A percentile compares a stretch with the other conserved stretches of the same genome.
phyloP scores from a whole-genome alignment of 2,113 vertebrate species.

The Brachionichthys hirsutus region DNA sequence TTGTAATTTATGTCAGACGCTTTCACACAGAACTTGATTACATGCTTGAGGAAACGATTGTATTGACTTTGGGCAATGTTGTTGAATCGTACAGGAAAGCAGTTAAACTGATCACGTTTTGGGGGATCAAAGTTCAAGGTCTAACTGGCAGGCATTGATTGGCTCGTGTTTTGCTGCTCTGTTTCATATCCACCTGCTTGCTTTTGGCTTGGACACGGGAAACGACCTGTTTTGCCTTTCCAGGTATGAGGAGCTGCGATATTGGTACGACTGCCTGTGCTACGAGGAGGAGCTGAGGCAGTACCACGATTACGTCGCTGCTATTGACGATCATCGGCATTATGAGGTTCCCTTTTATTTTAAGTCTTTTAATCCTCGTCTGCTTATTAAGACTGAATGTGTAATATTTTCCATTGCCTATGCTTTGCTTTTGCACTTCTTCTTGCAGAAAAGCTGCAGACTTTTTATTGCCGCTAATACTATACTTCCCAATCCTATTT shows the following conservation, averaged over 20 bases:
- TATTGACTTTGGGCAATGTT: too few species aligned
- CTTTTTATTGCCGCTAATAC: background rate
- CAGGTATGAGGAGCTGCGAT: constrained; percentile 81
- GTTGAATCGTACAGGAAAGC: too few species aligned
- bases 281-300: constrained; percentile 78
- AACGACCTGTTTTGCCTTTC: background rate
- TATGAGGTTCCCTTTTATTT: constrained; percentile 48
- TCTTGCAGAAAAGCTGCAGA: background rate
- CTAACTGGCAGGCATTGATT: too few species aligned
- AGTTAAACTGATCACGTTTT: too few species aligned
- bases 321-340: constrained; percentile 54
- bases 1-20: too few species aligned
- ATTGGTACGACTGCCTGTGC: constrained; percentile 80
- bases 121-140: too few species aligned
- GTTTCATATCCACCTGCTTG: too few species aligned
- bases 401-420: constrained; percentile 7
- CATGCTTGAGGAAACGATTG: too few species aligned
- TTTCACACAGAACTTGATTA: too few species aligned
- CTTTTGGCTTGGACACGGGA: too few species aligned
- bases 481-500: constrained; percentile 14
- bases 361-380: background rate
- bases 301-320: constrained; percentile 73
- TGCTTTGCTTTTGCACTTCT: background rate
- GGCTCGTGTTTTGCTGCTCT: too few species aligned
- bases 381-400: background rate